phyloP scores from a whole-genome alignment of 2,888 invertebrate genomes.

The Arrhopalites spinosus region DNA sequence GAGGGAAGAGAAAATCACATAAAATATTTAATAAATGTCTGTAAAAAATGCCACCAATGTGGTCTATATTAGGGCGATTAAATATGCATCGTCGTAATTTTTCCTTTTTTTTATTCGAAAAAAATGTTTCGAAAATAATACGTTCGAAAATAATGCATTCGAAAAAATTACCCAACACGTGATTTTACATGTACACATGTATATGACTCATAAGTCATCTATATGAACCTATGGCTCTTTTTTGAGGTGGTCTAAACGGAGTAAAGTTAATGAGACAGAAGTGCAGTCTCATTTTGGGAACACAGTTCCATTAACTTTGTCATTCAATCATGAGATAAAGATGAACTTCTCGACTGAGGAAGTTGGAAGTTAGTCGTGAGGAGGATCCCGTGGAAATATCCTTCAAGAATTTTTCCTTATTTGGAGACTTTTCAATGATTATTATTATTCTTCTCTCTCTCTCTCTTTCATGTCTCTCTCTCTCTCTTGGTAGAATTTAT shows the following conservation, averaged over 20 bases:
- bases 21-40: too few species aligned
- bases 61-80: too few species aligned
- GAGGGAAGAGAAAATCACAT: too few species aligned
- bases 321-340: constrained; percentile 34
- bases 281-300: constrained; percentile 41
- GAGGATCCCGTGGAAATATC: constrained; percentile 16
- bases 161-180: too few species aligned
- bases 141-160: too few species aligned
- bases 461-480: not conserved
- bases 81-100: too few species aligned
- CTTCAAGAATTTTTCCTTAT: constrained; percentile 39
- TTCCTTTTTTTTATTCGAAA: too few species aligned
- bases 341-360: constrained; percentile 29
- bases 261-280: constrained; percentile 30
- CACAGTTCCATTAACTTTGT: constrained; percentile 31
- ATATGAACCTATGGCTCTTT: too few species aligned
- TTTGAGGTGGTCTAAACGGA: not conserved
- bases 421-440: constrained; percentile 35
- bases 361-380: constrained; percentile 23
- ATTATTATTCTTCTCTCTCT: constrained; percentile 19
- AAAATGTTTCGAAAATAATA: too few species aligned
- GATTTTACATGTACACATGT: too few species aligned
- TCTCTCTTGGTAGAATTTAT: not conserved
- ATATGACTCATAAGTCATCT: too few species aligned
- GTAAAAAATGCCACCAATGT: too few species aligned